Evolutionary conservation across 2,888 invertebrate genomes (phyloP).

Genomic region (Fissipunctia ypsillon): DNA sequence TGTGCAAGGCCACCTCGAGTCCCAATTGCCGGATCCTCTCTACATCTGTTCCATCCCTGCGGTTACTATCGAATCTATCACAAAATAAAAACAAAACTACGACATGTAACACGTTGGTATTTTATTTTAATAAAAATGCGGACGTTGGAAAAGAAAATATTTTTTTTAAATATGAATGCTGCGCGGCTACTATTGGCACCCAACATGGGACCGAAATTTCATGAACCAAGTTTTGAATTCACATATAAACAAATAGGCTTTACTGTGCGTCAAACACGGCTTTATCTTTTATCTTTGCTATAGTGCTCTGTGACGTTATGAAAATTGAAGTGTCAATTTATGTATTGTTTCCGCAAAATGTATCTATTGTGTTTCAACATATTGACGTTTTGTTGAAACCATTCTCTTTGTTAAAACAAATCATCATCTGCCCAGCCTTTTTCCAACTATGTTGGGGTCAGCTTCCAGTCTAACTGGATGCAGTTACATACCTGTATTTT

Average conservation of each 20-base stretch:
- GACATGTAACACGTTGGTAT: constrained; percentile 36
- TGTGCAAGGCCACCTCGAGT: too few species aligned
- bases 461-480: neutral
- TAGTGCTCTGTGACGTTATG: neutral
- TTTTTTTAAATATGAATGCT: constrained; percentile 42
- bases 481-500: too few species aligned
- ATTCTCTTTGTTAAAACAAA: neutral
- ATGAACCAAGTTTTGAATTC: constrained; percentile 53
- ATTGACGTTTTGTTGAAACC: neutral
- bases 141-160: constrained; percentile 20
- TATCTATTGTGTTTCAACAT: neutral
- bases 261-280: constrained; percentile 26
- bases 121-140: constrained; percentile 48
- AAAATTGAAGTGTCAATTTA: constrained; percentile 9
- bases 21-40: too few species aligned
- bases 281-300: constrained; percentile 13
- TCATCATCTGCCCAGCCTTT: too few species aligned
- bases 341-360: neutral
- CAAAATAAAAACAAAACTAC: constrained; percentile 31
- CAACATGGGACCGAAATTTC: constrained; percentile 35
- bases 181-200: constrained; percentile 30
- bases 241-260: constrained; percentile 59
- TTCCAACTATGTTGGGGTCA: too few species aligned
- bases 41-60: neutral
- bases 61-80: constrained; percentile 16